Evolutionary conservation across 2,113 vertebrate genomes (phyloP), one percentile per base, ranked within the genome.

Genomic region (Chelonoidis abingdonii): DNA sequence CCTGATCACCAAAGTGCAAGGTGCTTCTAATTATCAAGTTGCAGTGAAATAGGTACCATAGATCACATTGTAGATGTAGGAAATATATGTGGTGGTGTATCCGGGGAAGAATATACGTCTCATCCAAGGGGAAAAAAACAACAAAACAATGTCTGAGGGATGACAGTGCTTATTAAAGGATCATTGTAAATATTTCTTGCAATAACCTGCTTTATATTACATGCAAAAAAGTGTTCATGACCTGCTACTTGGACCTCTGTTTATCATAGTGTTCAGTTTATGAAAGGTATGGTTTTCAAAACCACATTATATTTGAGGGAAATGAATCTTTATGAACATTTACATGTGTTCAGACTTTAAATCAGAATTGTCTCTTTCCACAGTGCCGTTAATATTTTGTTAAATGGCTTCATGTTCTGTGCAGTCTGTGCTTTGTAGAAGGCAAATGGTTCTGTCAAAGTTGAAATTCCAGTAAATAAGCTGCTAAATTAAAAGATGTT

Each of bases 401-500:
- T 88, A 84, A 81, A 65, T 81, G 3, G 21, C 22, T 65, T 86
- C 27, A 17, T 85, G 22, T 80, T 76, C 41, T 80, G 53, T 79
- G 56, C 80, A 52, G 87, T 88, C 90, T 80, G 76, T 29, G 56
- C 49, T 93, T 81, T 81, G 21, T n/a, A n/a, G 35, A 81, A 80
- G 80, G 50, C 31, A 81, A 35, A 50, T 21, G 8, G 44, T 53
- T 81, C 47, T 95, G 69, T 88, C 50, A 79, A 31, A 87, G 88
- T 88, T 57, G 19, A 27, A 90, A 82, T 56, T 90, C 12, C 82
- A 72, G 29, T 44, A 87, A 92, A 56, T 44, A 89, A 79, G 12
- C n/a, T 92, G 8, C 56, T 76, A 76, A 86, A 90, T 94, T 84
- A 94, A 19, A 95, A 86, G 29, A 76, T 84, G 10, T 52, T 90